Base-by-base conservation (phyloP, 2,888 invertebrate species). In the Lycaena phlaeas region DNA sequence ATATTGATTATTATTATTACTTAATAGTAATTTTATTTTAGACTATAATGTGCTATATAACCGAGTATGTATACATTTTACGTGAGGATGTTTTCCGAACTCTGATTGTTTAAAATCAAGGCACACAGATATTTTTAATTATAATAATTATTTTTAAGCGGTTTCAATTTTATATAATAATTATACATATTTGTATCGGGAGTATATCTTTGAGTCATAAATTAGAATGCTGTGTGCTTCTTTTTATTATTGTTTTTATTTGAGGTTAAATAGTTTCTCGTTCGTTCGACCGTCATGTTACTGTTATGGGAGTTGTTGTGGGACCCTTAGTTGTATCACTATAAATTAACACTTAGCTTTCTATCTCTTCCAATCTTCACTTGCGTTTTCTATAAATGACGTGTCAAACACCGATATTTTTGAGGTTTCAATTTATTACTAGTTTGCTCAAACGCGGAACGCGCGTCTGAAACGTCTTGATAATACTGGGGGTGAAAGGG, bases 11-110 rank as follows among this genome's bases (percentile, higher is more conserved):
- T 73, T 77, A 75, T 22, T 31, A 31, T 75, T 78, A 81, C 76
- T 71, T 72, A 70, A 71, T 79, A 69, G 71, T 81, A 75, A 77
- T 76, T 67, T 75, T 77, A 76, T 75, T 73, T 71, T 81, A 79
- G 77, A 76, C 65, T 71, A 63, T 68, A 64, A 68, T 71, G 81
- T 81, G 81, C 81, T 81, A 78, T 54, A 52, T 77, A 77, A 71
- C 68, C 67, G 68, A 70, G 64, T 61, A 64, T 65, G 65, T 66
- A 64, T 63, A 57, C 57, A 58, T 57, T 50, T 46, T 53, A 52
- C 51, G 50, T 48, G 50, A 51, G 45, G 40, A 43, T 41, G 43
- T 44, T 42, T 43, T 39, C 36, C 31, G 44, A 28, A 34, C 31
- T 51, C 45, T 53, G 51, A 38, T 22, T 34, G 40, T 31, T 34